Base-by-base conservation (phyloP, 2,113 vertebrate genomes). In the Camelus bactrianus region DNA sequence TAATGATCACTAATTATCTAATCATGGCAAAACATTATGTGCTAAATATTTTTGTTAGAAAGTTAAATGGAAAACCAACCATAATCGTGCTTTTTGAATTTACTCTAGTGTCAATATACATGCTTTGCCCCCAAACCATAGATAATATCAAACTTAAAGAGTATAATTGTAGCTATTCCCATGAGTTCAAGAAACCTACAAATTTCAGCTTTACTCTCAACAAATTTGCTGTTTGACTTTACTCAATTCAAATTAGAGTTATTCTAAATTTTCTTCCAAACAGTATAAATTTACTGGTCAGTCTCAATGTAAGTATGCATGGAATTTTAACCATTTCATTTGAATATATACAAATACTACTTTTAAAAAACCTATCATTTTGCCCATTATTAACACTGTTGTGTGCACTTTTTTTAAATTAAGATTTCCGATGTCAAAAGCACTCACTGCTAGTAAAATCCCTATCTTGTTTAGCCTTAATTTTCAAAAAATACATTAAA, bases 21-120 rank as follows among this genome's bases (percentile, higher is more conserved):
- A 72, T 32, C 9, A 32, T 72, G 32, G 22, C 5, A 82, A 95
- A 93, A 93, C 9, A 19, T 20, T 16, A 46, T 62, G 17, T 54
- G 6, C 24, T 76, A 91, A 95, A 80, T 81, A 56, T 30, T 83
- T 94, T 95, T 92, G 92, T 83, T 60, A 95, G 26, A 92, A 97
- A 94, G 42, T 50, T 42, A 84, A 93, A 64, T 30, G 64, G 38
- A 80, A 97, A 92, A 62, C 19, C 22, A 95, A 93, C 62, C 79
- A 69, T 58, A 77, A 84, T 93, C 28, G 12, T 72, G 50, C 13
- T 89, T 93, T 60, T 58, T 19, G 4, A 81, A 84, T 20, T 48
- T 69, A 79, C 28, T 64, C 64, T 88, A 54, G 22, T 79, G 69
- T 96, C 6, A 10, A 86, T 67, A 84, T 81, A 89, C 15, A 67